These are phyloP conservation scores for Gadus chalcogrammus DNA, from an alignment of 2,113 vertebrate genomes.

Conservation along the genomic window DNA sequence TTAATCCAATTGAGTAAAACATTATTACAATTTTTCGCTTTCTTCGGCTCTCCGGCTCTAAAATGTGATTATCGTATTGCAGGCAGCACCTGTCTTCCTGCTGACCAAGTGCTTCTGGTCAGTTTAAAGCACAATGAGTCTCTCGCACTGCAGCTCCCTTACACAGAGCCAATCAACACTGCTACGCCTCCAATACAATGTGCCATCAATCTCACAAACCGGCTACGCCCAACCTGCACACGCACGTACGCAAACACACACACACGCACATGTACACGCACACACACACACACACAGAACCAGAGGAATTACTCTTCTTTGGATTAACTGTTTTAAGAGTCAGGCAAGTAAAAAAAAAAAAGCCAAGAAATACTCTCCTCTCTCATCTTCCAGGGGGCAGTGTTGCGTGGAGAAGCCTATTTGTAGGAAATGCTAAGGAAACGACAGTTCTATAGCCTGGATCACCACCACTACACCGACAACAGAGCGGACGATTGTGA, in stretches of 20 bases:
- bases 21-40: no score
- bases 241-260: not conserved
- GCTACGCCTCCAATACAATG: conserved; percentile 22
- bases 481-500: no score
- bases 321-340: conserved; percentile 9
- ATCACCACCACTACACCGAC: no score
- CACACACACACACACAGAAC: not conserved
- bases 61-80: conserved; percentile 6
- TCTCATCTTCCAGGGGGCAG: not conserved
- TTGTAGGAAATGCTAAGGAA: not conserved
- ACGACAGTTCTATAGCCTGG: no score
- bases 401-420: conserved; percentile 3
- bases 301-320: conserved; percentile 7
- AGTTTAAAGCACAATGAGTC: not conserved
- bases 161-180: conserved; percentile 32
- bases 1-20: no score
- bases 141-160: not conserved
- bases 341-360: conserved; percentile 10
- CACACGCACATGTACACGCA: not conserved
- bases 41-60: conserved; percentile 3
- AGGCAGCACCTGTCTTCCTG: no score
- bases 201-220: conserved; percentile 10
- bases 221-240: conserved; percentile 1
- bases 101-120: not conserved
- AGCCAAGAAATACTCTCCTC: not conserved